phyloP scores from a whole-genome alignment of 1,140 invertebrate genomes.

The Lepeophtheirus salmonis region DNA sequence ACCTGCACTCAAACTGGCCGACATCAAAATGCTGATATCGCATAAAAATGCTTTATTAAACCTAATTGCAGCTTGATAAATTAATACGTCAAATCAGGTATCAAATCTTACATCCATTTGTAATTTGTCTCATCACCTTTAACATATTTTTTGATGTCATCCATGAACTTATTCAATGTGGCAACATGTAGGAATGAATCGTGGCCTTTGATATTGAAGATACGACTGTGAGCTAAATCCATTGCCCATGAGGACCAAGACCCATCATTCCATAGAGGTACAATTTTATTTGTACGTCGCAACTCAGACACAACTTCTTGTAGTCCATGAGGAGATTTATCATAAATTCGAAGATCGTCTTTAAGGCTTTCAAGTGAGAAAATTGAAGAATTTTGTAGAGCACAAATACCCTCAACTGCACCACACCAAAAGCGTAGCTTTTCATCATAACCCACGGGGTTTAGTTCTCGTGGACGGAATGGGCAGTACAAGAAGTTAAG shows the following conservation, averaged over 20 bases:
- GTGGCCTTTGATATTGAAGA: background rate
- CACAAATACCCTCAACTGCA: background rate
- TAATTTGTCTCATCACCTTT: background rate
- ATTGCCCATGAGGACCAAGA: background rate
- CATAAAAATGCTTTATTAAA: background rate
- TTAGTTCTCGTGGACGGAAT: background rate
- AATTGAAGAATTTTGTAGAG: background rate
- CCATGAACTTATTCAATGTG: background rate
- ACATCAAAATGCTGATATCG: background rate
- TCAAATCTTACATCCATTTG: background rate
- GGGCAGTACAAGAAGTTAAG: background rate
- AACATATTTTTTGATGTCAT: background rate
- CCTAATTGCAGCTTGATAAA: too few relatives aligned
- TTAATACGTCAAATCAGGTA: too few relatives aligned
- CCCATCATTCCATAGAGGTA: background rate
- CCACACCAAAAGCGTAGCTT: background rate
- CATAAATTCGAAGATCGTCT: background rate
- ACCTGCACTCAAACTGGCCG: background rate
- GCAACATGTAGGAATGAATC: background rate
- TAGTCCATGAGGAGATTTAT: background rate
- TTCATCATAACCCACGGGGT: background rate
- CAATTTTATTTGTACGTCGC: background rate
- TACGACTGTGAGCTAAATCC: background rate
- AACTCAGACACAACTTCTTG: background rate
- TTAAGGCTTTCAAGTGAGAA: background rate